Percentiles rank a stretch among this genome's conserved stretches.
Conservation (phyloP, 2,113 vertebrate genomes). For the Tachysurus vachellii region DNA sequence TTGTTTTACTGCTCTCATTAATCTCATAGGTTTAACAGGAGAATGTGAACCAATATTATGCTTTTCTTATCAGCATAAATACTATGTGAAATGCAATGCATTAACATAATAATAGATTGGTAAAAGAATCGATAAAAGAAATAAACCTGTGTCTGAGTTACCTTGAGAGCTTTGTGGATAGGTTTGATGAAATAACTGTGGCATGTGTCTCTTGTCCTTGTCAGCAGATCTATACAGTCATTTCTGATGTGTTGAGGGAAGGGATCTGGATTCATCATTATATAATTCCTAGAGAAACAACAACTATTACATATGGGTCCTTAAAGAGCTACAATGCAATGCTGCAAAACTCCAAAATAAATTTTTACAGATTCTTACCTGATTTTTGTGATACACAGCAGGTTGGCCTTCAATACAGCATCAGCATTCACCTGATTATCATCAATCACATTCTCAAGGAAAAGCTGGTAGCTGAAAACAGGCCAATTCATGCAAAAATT, state of each 20-base stretch:
- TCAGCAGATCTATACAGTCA: constrained; percentile 63
- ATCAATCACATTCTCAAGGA: constrained; percentile 76
- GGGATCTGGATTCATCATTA: constrained; percentile 48
- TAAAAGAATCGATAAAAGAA: background rate
- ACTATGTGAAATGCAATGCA: background rate
- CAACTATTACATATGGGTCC: background rate
- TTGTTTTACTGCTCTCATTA: background rate
- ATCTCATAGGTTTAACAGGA: background rate
- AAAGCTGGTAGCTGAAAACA: constrained; percentile 74
- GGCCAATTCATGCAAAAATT: background rate
- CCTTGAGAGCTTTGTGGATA: constrained; percentile 76
- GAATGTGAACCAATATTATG: background rate
- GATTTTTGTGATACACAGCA: constrained; percentile 78
- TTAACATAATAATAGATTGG: background rate
- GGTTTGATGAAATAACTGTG: constrained; percentile 69
- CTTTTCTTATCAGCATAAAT: background rate
- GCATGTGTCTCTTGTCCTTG: constrained; percentile 64
- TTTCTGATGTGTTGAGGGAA: constrained; percentile 39
- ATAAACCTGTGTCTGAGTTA: constrained; percentile 52
- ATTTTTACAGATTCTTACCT: constrained; percentile 67
- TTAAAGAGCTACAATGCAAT: background rate
- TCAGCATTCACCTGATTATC: constrained; percentile 67
- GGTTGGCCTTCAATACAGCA: constrained; percentile 76
- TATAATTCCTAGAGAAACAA: constrained; percentile 67
- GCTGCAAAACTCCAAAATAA: background rate